phyloP scores from a whole-genome alignment of 2,888 invertebrate genomes.

The Aethes cnicana region DNA sequence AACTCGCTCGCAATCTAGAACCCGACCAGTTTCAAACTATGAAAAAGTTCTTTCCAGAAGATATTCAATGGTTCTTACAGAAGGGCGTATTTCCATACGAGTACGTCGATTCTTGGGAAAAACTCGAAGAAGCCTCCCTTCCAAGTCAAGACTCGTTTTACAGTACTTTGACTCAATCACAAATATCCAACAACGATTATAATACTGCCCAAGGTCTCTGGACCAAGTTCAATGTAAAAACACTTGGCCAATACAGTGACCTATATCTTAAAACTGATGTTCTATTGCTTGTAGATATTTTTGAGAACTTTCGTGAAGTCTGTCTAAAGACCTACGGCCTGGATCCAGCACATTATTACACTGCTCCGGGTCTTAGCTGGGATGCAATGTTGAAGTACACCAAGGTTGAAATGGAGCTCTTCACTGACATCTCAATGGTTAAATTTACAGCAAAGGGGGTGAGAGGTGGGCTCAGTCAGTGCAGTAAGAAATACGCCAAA shows the following conservation, averaged over 20 bases:
- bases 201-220: conserved; percentile 40
- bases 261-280: conserved; percentile 47
- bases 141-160: conserved; percentile 34
- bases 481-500: conserved; percentile 40
- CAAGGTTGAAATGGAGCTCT: conserved; percentile 33
- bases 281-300: conserved; percentile 44
- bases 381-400: conserved; percentile 39
- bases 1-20: conserved; percentile 23
- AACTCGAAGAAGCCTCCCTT: conserved; percentile 31
- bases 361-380: conserved; percentile 35
- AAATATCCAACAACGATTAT: conserved; percentile 37
- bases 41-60: conserved; percentile 11
- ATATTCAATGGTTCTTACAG: conserved; percentile 25
- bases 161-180: conserved; percentile 20
- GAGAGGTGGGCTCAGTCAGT: conserved; percentile 36
- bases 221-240: conserved; percentile 38
- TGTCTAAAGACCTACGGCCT: conserved; percentile 39
- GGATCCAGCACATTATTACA: too few relatives aligned
- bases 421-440: conserved; percentile 36
- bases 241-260: conserved; percentile 43
- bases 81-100: conserved; percentile 42
- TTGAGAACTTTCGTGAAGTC: conserved; percentile 48
- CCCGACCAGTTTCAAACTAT: conserved; percentile 26
- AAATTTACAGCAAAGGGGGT: conserved; percentile 34
- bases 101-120: conserved; percentile 33